Evolutionary conservation across 2,113 vertebrate species (phyloP).

Genomic region (Willisornis vidua): DNA sequence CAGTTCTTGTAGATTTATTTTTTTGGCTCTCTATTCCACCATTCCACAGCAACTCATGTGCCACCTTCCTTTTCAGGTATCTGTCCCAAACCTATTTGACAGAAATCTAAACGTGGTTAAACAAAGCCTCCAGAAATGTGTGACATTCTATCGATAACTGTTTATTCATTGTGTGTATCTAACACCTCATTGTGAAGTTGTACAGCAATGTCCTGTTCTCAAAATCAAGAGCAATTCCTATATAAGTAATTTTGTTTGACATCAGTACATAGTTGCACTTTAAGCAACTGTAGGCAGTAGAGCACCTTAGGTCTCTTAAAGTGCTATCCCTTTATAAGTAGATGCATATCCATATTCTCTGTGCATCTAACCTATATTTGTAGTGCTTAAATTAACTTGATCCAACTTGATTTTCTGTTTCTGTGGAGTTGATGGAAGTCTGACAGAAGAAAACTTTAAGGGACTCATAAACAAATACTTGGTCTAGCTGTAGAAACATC

Average conservation of each 20-base stretch:
- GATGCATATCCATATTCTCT: not conserved
- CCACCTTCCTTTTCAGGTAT: not conserved
- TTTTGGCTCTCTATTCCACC: not conserved
- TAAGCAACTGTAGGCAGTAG: not conserved
- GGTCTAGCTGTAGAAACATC: not conserved
- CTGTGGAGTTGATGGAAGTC: not conserved
- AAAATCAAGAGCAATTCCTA: not conserved
- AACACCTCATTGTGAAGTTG: not conserved
- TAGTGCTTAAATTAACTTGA: not conserved
- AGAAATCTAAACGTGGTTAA: not conserved
- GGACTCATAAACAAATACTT: not conserved
- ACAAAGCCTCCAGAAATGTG: not conserved
- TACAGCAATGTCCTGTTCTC: not conserved
- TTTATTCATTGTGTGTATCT: not conserved
- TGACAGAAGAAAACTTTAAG: not conserved
- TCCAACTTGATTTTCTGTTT: not conserved
- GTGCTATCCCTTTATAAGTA: not conserved
- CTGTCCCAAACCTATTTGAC: not conserved
- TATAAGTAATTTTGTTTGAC: not conserved
- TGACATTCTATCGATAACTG: not conserved
- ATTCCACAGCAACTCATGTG: not conserved
- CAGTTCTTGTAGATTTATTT: not conserved
- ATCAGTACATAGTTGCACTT: not conserved
- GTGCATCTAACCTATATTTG: not conserved
- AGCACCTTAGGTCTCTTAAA: not conserved